phyloP scores from a whole-genome alignment of 2,888 invertebrate species.

The Phymatocera aterrima region DNA sequence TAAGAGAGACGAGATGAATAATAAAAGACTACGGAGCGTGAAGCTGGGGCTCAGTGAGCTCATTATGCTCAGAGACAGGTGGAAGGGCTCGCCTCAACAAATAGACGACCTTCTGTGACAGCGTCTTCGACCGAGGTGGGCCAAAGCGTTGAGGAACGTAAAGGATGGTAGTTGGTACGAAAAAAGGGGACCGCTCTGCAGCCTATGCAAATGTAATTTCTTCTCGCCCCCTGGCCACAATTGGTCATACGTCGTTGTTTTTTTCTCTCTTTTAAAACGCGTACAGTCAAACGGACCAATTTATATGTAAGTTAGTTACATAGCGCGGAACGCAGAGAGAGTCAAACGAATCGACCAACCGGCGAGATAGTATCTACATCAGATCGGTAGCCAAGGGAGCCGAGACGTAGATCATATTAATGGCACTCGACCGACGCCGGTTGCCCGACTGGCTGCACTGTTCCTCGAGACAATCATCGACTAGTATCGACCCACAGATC shows the following conservation, averaged over 20 bases:
- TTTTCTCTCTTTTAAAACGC: slow-evolving; percentile 7
- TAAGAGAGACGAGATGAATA: slow-evolving; percentile 34
- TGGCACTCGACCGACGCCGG: slow-evolving; percentile 60
- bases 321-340: slow-evolving; percentile 41
- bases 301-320: slow-evolving; percentile 70
- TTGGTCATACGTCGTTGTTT: slow-evolving; percentile 68
- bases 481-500: slow-evolving; percentile 58
- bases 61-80: slow-evolving; percentile 42
- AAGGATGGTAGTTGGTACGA: background rate
- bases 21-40: slow-evolving; percentile 40
- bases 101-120: slow-evolving; percentile 25
- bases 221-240: slow-evolving; percentile 57
- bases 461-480: slow-evolving; percentile 56
- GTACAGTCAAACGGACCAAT: slow-evolving; percentile 57
- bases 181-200: background rate
- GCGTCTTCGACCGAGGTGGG: slow-evolving; percentile 36
- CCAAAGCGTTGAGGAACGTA: background rate
- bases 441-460: slow-evolving; percentile 45
- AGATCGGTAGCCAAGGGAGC: slow-evolving; percentile 70
- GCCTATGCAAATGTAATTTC: slow-evolving; percentile 68
- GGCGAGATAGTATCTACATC: slow-evolving; percentile 47
- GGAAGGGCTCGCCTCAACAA: slow-evolving; percentile 34
- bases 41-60: slow-evolving; percentile 40
- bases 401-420: slow-evolving; percentile 72
- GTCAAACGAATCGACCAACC: slow-evolving; percentile 49